Evolutionary conservation across 2,888 invertebrate genomes (phyloP).

Genomic region (Eilema depressum): DNA sequence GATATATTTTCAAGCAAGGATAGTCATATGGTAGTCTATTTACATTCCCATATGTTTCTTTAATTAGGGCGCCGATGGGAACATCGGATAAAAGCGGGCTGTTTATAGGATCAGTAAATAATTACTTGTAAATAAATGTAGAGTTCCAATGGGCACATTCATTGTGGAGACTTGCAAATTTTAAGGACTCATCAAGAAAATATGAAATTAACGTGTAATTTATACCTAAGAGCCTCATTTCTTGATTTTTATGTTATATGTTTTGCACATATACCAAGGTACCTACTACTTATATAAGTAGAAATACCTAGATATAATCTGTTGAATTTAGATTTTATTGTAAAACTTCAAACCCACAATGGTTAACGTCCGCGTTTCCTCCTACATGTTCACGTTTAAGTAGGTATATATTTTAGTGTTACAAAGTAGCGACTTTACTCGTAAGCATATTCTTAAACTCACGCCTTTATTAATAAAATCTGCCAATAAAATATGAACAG

Average conservation of each 20-base stretch:
- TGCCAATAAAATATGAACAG: conserved; percentile 71
- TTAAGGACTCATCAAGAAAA: not conserved
- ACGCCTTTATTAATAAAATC: conserved; percentile 71
- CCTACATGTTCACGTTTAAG: not conserved
- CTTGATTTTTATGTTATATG: not conserved
- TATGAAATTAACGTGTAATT: not conserved
- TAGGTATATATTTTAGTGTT: conserved; percentile 27
- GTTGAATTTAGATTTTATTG: not conserved
- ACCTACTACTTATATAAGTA: not conserved
- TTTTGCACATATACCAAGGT: not conserved
- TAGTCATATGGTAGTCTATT: not conserved
- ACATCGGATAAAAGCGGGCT: not conserved
- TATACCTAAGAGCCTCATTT: not conserved
- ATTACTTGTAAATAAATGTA: not conserved
- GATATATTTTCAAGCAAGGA: not conserved
- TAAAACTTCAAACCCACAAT: not conserved
- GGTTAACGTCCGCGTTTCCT: too few relatives aligned
- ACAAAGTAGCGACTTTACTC: conserved; percentile 69
- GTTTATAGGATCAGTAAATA: not conserved
- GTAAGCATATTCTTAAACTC: conserved; percentile 58
- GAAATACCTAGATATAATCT: not conserved
- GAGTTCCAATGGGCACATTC: too few relatives aligned
- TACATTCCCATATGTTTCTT: not conserved
- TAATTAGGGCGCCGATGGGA: not conserved
- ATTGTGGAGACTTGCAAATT: not conserved